Conservation (phyloP, 2,113 vertebrate species). For the Dipodomys stephensi region DNA sequence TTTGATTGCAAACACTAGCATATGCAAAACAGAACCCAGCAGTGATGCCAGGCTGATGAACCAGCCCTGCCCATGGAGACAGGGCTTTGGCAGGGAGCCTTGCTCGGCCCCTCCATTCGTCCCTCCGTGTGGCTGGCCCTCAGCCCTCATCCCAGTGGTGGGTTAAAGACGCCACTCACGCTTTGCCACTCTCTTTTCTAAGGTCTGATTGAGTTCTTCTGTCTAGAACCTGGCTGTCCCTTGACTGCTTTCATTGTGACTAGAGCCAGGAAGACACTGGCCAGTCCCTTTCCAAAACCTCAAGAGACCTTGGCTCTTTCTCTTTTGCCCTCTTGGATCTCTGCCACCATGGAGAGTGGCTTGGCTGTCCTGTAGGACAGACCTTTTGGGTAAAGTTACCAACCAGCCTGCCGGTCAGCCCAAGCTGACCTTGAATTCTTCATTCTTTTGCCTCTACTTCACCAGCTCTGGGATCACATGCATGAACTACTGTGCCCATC, state of each 20-base stretch:
- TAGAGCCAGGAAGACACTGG: background rate
- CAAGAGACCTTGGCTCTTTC: no score
- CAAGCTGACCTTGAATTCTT: background rate
- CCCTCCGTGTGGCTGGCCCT: background rate
- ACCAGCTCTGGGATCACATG: background rate
- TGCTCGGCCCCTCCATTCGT: background rate
- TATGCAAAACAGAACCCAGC: constrained; percentile 9
- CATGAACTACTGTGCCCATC: background rate
- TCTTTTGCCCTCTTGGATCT: background rate
- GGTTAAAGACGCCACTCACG: fast-evolving
- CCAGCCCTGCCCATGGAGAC: fast-evolving
- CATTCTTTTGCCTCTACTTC: background rate
- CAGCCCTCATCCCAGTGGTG: background rate
- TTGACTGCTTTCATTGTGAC: background rate
- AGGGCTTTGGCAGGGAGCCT: background rate
- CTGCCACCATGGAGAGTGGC: background rate
- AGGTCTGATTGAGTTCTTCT: background rate
- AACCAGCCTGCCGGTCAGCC: background rate
- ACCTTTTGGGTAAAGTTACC: background rate
- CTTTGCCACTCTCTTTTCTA: background rate
- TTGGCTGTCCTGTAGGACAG: background rate
- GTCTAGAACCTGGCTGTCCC: background rate
- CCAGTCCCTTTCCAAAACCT: fast-evolving
- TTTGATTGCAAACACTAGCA: constrained; percentile 71
- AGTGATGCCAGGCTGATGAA: background rate